Evolutionary conservation across 2,797 vertebrate species (phyloP), one percentile per base, ranked within the genome.

Genomic region (Gastrophryne carolinensis): DNA sequence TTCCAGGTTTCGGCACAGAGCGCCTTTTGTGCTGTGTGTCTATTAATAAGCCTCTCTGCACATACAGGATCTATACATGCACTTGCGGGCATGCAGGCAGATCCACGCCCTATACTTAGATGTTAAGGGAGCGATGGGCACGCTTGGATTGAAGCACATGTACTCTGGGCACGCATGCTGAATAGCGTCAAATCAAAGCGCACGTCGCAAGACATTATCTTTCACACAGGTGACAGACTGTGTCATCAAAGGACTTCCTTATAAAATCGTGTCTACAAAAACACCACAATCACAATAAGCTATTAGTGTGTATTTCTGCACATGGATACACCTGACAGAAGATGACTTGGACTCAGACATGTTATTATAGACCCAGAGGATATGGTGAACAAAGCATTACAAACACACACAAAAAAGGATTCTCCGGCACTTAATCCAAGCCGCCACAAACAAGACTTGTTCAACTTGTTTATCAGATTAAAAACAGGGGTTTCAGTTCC

Each of bases 41-140:
- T 73, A 67, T 67, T 67, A 37, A 67, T 79, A 73, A 44, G 11
- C 13, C 10, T 56, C 26, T 30, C 23, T n/a, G 52, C 54, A 64
- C 47, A 67, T 67, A 78, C 70, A 65, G 61, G 57, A 63, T 21
- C 47, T 35, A 53, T 60, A 50, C 44, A 52, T 61, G 62, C 61
- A 54, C 39, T 29, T 47, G 73, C 35, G 34, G 65, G 41, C 66
- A 39, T 35, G 29, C 19, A 57, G 32, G 49, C 27, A 49, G 35
- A 2, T 32, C 50, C 67, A 77, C 74, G 17, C 74, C 60, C 50
- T 53, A 11, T 9, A 32, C 7, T 15, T 53, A 29, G 13, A 49
- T 29, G 30, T 24, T 39, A 26, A n/a, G 32, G 34, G 24, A 76
- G 23, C 47, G 21, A 30, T n/a, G 29, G 57, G 12, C 58, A 71